Conservation (phyloP, 2,888 invertebrate species). For the Tipula lateralis region DNA sequence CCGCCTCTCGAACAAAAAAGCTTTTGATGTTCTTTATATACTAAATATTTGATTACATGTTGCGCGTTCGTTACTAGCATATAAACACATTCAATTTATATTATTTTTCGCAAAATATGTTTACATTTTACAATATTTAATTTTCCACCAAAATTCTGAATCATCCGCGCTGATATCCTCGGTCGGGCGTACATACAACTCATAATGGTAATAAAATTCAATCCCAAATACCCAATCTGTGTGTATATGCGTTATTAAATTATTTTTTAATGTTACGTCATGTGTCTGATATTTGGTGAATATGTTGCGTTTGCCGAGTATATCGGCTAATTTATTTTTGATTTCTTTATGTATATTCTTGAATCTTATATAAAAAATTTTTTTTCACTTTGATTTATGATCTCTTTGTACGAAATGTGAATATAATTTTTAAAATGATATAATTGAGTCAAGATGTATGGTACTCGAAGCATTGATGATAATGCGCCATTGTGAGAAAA, state of each 20-base stretch:
- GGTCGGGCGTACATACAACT: background rate
- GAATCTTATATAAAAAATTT: background rate
- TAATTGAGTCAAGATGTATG: slow-evolving; percentile 14
- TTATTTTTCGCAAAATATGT: slow-evolving; percentile 12
- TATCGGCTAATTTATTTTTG: background rate
- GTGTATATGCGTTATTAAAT: background rate
- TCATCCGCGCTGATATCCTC: background rate
- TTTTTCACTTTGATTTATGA: slow-evolving; percentile 1
- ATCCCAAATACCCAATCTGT: background rate
- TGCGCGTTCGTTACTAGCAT: background rate
- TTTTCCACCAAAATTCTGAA: background rate
- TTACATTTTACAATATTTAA: slow-evolving; percentile 24
- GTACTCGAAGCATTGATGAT: too few relatives aligned
- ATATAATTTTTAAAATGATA: slow-evolving; percentile 16
- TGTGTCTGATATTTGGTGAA: background rate
- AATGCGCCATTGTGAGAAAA: background rate
- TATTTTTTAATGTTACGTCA: slow-evolving; percentile 24
- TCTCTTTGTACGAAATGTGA: slow-evolving; percentile 11
- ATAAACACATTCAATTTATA: background rate
- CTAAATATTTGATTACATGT: background rate
- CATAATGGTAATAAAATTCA: background rate
- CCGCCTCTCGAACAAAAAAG: background rate
- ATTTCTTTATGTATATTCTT: background rate
- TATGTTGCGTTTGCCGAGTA: background rate
- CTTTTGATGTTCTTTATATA: background rate